phyloP scores from a whole-genome alignment of 2,888 invertebrate genomes.

The Teinopalpus imperialis region DNA sequence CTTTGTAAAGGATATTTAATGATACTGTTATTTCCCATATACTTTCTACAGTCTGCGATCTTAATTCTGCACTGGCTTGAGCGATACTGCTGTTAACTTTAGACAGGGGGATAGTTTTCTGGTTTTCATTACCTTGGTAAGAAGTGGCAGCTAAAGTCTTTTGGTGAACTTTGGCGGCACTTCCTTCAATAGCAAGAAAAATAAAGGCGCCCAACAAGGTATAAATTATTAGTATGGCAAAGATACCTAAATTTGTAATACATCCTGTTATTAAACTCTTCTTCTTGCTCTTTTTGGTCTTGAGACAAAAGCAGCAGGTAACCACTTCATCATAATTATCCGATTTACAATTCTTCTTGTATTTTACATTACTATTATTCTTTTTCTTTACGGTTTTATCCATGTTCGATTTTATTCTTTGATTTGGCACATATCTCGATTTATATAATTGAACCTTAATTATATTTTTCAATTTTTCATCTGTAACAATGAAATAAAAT shows the following conservation, averaged over 20 bases:
- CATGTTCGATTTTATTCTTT: conserved; percentile 51
- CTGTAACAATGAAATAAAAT: conserved; percentile 37
- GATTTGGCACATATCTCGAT: conserved; percentile 35
- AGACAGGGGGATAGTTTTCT: conserved; percentile 54
- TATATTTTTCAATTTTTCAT: conserved; percentile 33
- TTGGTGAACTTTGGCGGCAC: conserved; percentile 76
- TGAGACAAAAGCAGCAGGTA: conserved; percentile 75
- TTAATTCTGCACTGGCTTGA: conserved; percentile 68
- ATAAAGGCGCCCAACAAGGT: conserved; percentile 89
- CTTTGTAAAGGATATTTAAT: conserved; percentile 92
- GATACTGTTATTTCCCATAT: conserved; percentile 95
- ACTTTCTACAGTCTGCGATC: conserved; percentile 89
- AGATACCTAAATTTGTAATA: conserved; percentile 91
- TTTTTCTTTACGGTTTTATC: conserved; percentile 71
- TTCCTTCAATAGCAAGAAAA: conserved; percentile 92
- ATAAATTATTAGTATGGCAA: conserved; percentile 89
- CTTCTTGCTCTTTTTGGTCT: conserved; percentile 73
- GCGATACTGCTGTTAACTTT: conserved; percentile 65
- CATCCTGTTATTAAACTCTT: conserved; percentile 84
- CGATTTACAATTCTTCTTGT: conserved; percentile 67
- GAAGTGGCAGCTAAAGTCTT: conserved; percentile 75
- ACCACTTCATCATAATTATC: conserved; percentile 67
- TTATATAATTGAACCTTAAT: conserved; percentile 19
- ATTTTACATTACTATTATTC: conserved; percentile 69
- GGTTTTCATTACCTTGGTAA: conserved; percentile 64